A percentile compares a stretch with the other conserved stretches of the same genome.
Conservation (phyloP, 2,113 vertebrate species). For the Galbula dea region DNA sequence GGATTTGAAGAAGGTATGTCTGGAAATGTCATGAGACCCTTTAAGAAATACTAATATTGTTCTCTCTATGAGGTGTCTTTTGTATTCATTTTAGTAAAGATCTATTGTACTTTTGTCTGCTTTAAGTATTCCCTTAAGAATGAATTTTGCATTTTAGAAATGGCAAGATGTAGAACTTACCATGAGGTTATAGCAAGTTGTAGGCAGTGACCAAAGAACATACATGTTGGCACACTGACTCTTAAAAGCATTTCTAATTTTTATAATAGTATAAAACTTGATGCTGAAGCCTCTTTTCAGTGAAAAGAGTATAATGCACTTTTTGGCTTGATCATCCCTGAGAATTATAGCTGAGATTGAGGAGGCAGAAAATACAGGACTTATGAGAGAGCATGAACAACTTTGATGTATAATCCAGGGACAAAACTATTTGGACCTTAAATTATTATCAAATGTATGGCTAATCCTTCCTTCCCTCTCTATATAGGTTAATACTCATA, state of each 20-base stretch:
- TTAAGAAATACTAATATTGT: not conserved
- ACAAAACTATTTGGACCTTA: not conserved
- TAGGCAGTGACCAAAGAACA: not conserved
- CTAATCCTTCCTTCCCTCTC: not conserved
- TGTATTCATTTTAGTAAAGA: slow-evolving; percentile 5
- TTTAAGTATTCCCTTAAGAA: slow-evolving; percentile 26
- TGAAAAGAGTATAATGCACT: not conserved
- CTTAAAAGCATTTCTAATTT: slow-evolving; percentile 27
- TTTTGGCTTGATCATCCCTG: not conserved
- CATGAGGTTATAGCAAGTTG: not conserved
- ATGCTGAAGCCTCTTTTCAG: slow-evolving; percentile 17
- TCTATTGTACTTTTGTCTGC: slow-evolving; percentile 41
- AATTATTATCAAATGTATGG: not conserved
- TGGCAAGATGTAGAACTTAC: not conserved
- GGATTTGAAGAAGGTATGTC: slow-evolving; percentile 23
- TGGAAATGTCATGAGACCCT: not conserved
- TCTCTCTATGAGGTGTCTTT: not conserved
- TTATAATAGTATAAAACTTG: slow-evolving; percentile 34
- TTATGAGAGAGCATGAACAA: not conserved
- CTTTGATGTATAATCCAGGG: not conserved
- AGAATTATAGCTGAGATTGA: not conserved
- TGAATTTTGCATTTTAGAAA: slow-evolving; percentile 31
- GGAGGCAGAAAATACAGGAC: not conserved
- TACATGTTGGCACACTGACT: not conserved
- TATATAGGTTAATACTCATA: not conserved